Evolutionary conservation across 2,888 invertebrate species (phyloP), one percentile per base, ranked within the genome.

Genomic region (Nineta flava): DNA sequence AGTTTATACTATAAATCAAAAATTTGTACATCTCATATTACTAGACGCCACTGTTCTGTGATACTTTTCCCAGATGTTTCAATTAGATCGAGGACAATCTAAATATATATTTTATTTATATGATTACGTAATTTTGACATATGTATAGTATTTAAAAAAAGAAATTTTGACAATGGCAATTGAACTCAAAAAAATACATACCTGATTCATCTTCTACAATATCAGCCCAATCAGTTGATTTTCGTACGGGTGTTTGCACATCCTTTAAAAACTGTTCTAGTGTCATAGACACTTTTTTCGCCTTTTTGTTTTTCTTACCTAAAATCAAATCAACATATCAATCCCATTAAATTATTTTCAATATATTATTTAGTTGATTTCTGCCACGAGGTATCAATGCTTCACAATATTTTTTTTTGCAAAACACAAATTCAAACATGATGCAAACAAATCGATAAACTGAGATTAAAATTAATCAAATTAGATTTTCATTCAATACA

Each of bases 251-350:
- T 51, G 76, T 59, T 47, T 66, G 63, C 49, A 67, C 61, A 49
- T 71, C 72, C 54, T 82, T 81, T 58, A 92, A 72, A 66, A 93
- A 91, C 61, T 83, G 83, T 65, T 81, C 86, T 61, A 93, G 73
- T 58, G 81, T 78, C 61, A 91, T 69, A 55, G 84, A 83, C 65
- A 82, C 85, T 65, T 87, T 87, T 75, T 87, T 90, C 68, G 76
- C 75, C 74, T 86, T 92, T 74, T 83, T 88, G 66, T 75, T 79
- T 75, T 84, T 90, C 77, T 83, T 90, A 70, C 77, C 85, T 86
- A 73, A 49, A 60, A 64, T 48, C 26, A 26, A 26, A 26, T 26
- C 7, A 7, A 26, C 26, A 26, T 26, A 26, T 26, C 6, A 26
- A 26, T 26, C 7, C 7, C 26, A 26, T 26, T 7, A n/a, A n/a